phyloP scores from a whole-genome alignment of 2,888 invertebrate genomes.

The Globia sparganii region DNA sequence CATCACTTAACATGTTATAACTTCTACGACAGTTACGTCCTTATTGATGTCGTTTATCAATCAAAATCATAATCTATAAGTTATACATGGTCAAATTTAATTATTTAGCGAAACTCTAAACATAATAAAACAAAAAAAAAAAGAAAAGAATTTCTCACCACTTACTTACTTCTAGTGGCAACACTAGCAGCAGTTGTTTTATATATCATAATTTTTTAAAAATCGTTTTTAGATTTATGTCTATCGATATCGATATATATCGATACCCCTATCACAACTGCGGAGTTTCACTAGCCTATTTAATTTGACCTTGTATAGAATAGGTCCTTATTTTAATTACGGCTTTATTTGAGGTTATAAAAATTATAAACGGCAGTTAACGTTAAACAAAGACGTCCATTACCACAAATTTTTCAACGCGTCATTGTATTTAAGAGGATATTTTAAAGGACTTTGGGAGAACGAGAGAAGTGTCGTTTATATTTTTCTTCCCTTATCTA shows the following conservation, averaged over 20 bases:
- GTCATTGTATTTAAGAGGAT: constrained; percentile 16
- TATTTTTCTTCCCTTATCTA: neutral
- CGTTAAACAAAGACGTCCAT: constrained; percentile 8
- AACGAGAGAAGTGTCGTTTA: neutral
- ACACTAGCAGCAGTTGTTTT: neutral
- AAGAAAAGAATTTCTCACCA: neutral
- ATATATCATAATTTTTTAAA: too few relatives aligned
- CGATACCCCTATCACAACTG: neutral
- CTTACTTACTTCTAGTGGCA: neutral
- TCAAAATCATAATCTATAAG: neutral
- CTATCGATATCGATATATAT: too few relatives aligned
- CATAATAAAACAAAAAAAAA: neutral
- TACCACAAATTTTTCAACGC: neutral
- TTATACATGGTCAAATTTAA: too few relatives aligned
- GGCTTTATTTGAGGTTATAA: constrained; percentile 1
- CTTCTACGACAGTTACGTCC: neutral
- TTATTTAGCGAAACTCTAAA: neutral
- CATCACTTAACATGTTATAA: constrained; percentile 7
- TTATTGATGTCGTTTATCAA: neutral
- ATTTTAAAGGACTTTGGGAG: neutral
- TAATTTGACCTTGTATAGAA: neutral
- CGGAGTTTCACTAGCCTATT: neutral
- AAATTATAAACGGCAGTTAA: constrained; percentile 6
- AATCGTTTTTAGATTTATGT: too few relatives aligned
- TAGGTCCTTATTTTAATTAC: constrained; percentile 1